These are phyloP conservation scores for Pachyrhynchus sulphureomaculatus DNA, from an alignment of 1,140 invertebrate species.

Conservation along the genomic window DNA sequence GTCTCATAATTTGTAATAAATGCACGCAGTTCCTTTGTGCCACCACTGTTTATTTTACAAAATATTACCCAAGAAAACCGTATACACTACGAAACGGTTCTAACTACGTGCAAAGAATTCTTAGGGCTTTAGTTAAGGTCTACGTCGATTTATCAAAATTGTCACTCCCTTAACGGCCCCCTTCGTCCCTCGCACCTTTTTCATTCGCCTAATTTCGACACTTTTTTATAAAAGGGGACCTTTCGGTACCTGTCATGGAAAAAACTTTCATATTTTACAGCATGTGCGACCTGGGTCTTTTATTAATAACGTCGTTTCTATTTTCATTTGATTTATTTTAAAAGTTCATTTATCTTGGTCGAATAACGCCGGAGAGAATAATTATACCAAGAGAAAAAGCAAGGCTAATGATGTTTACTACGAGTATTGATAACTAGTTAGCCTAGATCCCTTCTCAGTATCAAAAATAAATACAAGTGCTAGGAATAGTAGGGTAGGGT, in stretches of 20 bases:
- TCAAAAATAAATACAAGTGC: no score
- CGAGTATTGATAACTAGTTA: no score
- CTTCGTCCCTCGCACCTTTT: background rate
- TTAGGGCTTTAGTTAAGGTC: conserved; percentile 10
- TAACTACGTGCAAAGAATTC: conserved; percentile 22
- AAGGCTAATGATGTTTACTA: no score
- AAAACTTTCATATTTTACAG: conserved; percentile 28
- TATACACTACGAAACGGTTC: conserved; percentile 26
- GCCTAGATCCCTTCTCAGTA: no score
- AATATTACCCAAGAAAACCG: conserved; percentile 18
- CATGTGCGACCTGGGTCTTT: conserved; percentile 10
- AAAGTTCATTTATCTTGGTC: no score
- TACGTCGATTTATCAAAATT: conserved; percentile 29
- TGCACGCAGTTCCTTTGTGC: no score
- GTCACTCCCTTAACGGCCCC: conserved; percentile 9
- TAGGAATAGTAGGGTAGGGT: no score
- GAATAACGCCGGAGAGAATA: no score
- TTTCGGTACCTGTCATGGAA: conserved; percentile 29
- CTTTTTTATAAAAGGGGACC: conserved; percentile 27
- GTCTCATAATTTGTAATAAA: no score
- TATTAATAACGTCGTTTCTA: conserved; percentile 7
- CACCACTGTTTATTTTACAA: conserved; percentile 2
- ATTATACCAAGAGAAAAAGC: no score
- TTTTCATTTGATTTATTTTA: conserved; percentile 20
- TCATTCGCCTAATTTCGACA: conserved; percentile 17